Evolutionary conservation across 2,797 vertebrate species (phyloP).

Genomic region (Allenopithecus nigroviridis): DNA sequence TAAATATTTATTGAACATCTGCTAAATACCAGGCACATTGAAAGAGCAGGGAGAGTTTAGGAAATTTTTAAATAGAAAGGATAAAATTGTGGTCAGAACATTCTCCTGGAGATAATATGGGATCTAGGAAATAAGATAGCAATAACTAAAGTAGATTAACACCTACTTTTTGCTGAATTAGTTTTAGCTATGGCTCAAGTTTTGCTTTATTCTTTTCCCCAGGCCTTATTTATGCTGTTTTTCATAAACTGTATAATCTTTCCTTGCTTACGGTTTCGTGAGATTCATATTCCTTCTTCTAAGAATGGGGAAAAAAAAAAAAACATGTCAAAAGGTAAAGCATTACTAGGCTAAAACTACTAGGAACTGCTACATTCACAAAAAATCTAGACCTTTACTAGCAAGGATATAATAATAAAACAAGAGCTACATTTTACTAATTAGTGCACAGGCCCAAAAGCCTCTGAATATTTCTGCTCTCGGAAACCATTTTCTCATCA

Average conservation of each 20-base stretch:
- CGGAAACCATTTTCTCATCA: conserved; percentile 27
- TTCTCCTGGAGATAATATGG: background rate
- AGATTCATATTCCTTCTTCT: background rate
- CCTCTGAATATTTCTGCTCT: background rate
- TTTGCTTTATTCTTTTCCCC: background rate
- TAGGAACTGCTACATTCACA: background rate
- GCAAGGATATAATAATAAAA: background rate
- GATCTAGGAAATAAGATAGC: background rate
- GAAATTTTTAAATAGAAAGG: background rate
- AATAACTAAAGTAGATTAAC: conserved; percentile 1
- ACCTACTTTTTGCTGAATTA: background rate
- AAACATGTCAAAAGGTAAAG: background rate
- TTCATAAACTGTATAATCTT: background rate
- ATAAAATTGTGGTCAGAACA: background rate
- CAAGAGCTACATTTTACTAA: background rate
- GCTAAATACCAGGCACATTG: background rate
- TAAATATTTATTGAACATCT: background rate
- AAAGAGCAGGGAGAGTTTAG: background rate
- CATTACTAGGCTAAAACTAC: background rate
- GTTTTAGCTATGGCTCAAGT: background rate
- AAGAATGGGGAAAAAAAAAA: background rate
- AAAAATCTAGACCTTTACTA: background rate
- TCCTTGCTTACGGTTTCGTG: background rate
- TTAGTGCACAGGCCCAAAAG: background rate
- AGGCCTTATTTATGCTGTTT: background rate